A percentile compares a stretch with the other conserved stretches of the same genome.
These are phyloP conservation scores for Bursaphelenchus mucronatus DNA, from an alignment of 1,140 invertebrate genomes.

Conservation along the genomic window DNA sequence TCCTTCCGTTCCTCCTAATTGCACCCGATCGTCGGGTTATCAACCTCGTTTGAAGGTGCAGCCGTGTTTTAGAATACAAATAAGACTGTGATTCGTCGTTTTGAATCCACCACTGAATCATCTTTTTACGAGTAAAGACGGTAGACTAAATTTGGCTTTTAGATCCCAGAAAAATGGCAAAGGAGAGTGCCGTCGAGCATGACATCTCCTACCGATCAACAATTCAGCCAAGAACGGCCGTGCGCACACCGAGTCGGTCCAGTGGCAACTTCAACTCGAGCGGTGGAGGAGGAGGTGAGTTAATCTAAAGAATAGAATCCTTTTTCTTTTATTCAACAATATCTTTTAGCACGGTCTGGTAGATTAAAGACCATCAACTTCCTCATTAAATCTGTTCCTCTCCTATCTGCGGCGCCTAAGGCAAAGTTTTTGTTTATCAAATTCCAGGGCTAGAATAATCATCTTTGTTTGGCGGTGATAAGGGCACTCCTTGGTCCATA, in stretches of 20 bases:
- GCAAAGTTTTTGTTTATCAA: not conserved
- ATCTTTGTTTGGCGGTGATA: too few species aligned
- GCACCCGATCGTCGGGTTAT: too few species aligned
- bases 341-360: not conserved
- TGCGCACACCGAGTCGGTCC: slow-evolving; percentile 52
- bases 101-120: too few species aligned
- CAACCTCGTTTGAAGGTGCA: too few species aligned
- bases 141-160: too few species aligned
- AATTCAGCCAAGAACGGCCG: slow-evolving; percentile 59
- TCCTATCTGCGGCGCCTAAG: not conserved
- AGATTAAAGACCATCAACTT: not conserved
- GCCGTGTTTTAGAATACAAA: too few species aligned
- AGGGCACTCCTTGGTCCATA: too few species aligned
- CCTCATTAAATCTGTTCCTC: not conserved
- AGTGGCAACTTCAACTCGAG: slow-evolving; percentile 42
- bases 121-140: too few species aligned
- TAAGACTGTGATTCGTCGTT: too few species aligned
- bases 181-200: slow-evolving; percentile 33
- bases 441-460: slow-evolving; percentile 4
- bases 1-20: too few species aligned
- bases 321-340: not conserved
- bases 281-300: slow-evolving; percentile 38
- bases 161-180: slow-evolving; percentile 15
- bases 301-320: slow-evolving; percentile 29
- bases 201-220: slow-evolving; percentile 53